Conservation (phyloP, 2,888 invertebrate genomes). For the Zelleria hepariella region DNA sequence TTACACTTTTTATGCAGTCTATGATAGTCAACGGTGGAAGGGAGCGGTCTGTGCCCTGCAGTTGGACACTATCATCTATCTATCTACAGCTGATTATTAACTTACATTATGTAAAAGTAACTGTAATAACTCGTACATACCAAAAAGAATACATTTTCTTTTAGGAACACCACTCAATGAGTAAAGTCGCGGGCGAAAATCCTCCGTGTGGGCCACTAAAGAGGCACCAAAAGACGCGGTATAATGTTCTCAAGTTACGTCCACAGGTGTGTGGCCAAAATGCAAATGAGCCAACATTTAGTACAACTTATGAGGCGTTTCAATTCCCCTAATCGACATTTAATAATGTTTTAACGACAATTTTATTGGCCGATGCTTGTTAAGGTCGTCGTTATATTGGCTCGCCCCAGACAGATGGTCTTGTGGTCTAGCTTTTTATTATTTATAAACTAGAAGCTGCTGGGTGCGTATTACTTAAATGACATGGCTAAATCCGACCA, state of each 20-base stretch:
- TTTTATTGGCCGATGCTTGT: not conserved
- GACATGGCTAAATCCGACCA: no score
- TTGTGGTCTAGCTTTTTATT: not conserved
- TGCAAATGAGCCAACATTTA: not conserved
- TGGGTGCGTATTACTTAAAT: no score
- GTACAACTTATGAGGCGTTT: not conserved
- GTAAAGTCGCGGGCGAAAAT: not conserved
- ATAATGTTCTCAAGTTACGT: not conserved
- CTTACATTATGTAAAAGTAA: no score
- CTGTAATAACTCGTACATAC: no score
- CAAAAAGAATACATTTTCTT: no score
- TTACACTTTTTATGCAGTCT: no score
- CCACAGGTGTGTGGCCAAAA: not conserved
- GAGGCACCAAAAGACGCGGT: not conserved
- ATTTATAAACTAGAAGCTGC: not conserved
- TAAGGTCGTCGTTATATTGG: not conserved
- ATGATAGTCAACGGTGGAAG: no score
- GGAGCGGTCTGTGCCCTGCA: not conserved
- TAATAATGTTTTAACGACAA: not conserved
- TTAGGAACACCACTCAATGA: not conserved
- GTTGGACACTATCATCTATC: no score
- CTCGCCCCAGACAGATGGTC: not conserved
- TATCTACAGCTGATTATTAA: no score
- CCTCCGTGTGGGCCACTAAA: no score
- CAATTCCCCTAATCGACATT: not conserved